phyloP scores from a whole-genome alignment of 2,113 vertebrate species.

The Falcunculus frontatus region DNA sequence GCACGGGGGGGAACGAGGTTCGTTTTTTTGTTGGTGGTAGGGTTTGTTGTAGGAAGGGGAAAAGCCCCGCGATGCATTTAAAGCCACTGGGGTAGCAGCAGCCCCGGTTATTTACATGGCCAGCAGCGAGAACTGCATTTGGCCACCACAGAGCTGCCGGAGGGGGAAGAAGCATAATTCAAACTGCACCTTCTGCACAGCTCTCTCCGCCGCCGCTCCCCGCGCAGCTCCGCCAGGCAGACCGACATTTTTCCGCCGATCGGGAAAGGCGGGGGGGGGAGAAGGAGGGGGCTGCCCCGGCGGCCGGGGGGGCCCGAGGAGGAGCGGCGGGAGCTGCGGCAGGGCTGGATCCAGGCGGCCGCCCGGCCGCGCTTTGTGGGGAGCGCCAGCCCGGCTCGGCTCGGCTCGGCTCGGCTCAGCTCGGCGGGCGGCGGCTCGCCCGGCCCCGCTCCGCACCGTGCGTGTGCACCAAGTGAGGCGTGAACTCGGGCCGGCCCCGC shows the following conservation, averaged over 20 bases:
- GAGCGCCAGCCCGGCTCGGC: background rate
- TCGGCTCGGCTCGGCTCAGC: too few relatives aligned
- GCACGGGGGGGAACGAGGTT: background rate
- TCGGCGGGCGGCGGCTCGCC: too few relatives aligned
- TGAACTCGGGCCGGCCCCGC: too few relatives aligned
- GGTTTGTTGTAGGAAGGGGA: background rate
- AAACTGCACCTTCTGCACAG: conserved; percentile 76
- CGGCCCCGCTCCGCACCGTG: too few relatives aligned
- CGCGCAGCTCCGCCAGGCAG: conserved; percentile 61
- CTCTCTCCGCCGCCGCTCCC: conserved; percentile 62
- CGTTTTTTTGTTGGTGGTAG: background rate
- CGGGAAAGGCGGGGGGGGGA: background rate
- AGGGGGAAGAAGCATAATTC: conserved; percentile 72
- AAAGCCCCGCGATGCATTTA: conserved; percentile 24
- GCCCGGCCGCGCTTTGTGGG: background rate
- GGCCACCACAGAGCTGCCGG: conserved; percentile 68
- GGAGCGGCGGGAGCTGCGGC: background rate
- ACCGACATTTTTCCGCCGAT: conserved; percentile 73
- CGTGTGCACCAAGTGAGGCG: too few relatives aligned
- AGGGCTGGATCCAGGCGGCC: background rate
- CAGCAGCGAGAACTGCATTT: conserved; percentile 63
- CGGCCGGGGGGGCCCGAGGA: background rate
- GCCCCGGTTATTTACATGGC: conserved; percentile 63
- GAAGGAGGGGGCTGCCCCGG: background rate
- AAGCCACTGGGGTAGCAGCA: conserved; percentile 27